phyloP scores from a whole-genome alignment of 53 echinoderm and acorn worm species.

The Mesocentrotus franciscanus region DNA sequence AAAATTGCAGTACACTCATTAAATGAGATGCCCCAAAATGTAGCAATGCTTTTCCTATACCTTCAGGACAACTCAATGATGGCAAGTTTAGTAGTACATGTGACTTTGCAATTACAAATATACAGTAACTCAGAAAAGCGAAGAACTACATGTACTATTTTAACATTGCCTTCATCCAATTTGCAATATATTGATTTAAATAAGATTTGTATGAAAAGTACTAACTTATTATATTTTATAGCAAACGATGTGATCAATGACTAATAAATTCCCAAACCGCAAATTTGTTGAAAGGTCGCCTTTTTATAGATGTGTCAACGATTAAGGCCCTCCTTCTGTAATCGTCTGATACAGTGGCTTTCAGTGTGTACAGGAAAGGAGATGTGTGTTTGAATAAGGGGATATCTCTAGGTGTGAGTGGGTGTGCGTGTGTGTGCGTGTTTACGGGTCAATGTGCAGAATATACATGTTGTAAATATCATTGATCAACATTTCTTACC shows the following conservation, averaged over 20 bases:
- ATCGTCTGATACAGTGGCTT: no score
- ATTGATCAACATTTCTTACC: no score
- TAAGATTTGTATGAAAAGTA: slow-evolving; percentile 24
- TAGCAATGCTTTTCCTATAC: no score
- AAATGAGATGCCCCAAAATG: no score
- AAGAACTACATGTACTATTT: background rate
- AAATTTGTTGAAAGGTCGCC: background rate
- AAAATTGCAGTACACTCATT: no score
- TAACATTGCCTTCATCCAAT: background rate
- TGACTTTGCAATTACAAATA: background rate
- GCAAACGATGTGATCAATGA: background rate
- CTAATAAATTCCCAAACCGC: background rate
- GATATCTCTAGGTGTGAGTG: no score
- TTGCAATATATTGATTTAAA: background rate
- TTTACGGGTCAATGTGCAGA: background rate
- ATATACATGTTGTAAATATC: no score
- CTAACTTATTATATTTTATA: slow-evolving; percentile 14
- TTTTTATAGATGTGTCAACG: no score
- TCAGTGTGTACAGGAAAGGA: no score
- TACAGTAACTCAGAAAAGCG: background rate
- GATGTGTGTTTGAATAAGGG: background rate
- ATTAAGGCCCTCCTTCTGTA: no score
- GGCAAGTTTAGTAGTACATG: no score
- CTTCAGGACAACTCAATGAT: no score
- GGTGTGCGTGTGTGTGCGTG: background rate